Evolutionary conservation across 2,888 invertebrate genomes (phyloP), one percentile per base, ranked within the genome.

Genomic region (Uropetala carovei): DNA sequence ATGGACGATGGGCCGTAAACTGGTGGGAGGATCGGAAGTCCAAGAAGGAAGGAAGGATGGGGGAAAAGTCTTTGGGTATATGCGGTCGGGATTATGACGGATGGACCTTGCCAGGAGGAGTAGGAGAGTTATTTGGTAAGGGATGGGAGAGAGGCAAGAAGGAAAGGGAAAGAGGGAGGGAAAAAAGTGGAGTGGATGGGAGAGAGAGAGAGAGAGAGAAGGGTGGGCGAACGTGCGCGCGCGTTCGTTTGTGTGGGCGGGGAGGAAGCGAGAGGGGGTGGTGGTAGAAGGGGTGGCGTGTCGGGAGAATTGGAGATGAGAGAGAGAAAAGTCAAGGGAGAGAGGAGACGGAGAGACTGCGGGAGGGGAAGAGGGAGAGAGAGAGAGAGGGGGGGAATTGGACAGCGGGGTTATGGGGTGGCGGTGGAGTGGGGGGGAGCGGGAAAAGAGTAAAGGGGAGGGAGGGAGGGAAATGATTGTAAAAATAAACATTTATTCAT

Each of bases 61-160:
- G 11, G 82, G 0, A 16, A 8, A 43, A 43, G 82, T 43, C 56
- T 56, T 43, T 60, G 89, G 64, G 60, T 64, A 59, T 89, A 68
- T 89, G 89, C 18, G 60, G 89, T 89, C 30, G 30, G 60, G 89
- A 89, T 89, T 89, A 89, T 89, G 89, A 89, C 89, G 89, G 89
- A 89, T 89, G 89, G 89, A 64, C 64, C 27, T 59, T 13, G 8
- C 59, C 22, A 8, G 60, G 11, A 16, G 27, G n/a, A 60, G 14
- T 14, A 27, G 14, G 60, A 30, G 60, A 60, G 22, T 43, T 27
- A 75, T 16, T 27, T 13, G 10, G 43, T 7, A 8, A 14, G 1
- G 2, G 9, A 16, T 56, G 43, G 56, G 83, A 14, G 83, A 14
- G 18, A 57, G 83, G 14, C 5, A 7, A 14, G 13, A 30, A 14